phyloP scores from a whole-genome alignment of 1,140 invertebrate species.

The Mya arenaria region DNA sequence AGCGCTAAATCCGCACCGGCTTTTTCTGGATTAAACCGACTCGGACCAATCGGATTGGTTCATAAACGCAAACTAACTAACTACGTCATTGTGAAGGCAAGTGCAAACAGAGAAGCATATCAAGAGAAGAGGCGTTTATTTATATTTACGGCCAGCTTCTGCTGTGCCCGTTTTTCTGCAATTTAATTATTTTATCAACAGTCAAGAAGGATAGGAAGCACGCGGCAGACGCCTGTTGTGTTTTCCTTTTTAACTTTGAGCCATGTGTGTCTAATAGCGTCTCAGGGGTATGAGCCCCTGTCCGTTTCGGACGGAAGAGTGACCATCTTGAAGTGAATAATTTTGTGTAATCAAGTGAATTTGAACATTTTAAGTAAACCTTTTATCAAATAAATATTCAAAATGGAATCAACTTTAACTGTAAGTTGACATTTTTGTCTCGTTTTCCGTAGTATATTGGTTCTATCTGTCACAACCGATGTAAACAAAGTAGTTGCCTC shows the following conservation, averaged over 20 bases:
- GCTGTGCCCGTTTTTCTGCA: too few relatives aligned
- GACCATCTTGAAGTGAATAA: background rate
- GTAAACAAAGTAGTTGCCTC: slow-evolving; percentile 2
- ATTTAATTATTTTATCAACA: too few relatives aligned
- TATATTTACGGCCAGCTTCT: too few relatives aligned
- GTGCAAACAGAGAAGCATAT: too few relatives aligned
- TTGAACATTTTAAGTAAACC: background rate
- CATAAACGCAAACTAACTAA: too few relatives aligned
- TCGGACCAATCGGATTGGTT: too few relatives aligned
- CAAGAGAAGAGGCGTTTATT: too few relatives aligned
- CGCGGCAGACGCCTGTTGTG: slow-evolving; percentile 38
- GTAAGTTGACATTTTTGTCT: too few relatives aligned
- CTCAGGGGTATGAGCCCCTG: slow-evolving; percentile 39
- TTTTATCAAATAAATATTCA: slow-evolving; percentile 3
- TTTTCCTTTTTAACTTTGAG: slow-evolving; percentile 28
- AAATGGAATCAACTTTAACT: slow-evolving; percentile 29
- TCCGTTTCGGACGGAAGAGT: slow-evolving; percentile 26
- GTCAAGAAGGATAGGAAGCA: slow-evolving; percentile 46
- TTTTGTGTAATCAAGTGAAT: slow-evolving; percentile 2
- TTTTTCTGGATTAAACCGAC: too few relatives aligned
- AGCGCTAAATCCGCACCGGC: too few relatives aligned
- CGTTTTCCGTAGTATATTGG: too few relatives aligned
- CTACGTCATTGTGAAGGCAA: too few relatives aligned
- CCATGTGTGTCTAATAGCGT: slow-evolving; percentile 35
- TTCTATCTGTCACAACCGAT: background rate